These are phyloP conservation scores for Wasmannia auropunctata DNA, from an alignment of 1,140 invertebrate species.

Conservation along the genomic window DNA sequence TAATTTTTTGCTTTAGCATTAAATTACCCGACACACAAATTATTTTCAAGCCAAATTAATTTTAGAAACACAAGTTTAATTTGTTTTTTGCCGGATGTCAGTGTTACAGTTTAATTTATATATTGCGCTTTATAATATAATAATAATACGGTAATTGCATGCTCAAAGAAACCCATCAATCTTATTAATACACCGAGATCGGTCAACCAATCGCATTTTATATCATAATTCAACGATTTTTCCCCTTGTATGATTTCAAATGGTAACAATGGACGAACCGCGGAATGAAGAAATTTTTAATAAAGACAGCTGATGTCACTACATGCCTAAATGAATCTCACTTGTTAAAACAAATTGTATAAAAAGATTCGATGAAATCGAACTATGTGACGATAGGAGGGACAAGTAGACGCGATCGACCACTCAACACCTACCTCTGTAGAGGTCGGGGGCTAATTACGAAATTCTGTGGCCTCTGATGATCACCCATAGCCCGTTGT, in stretches of 20 bases:
- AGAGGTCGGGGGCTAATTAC: constrained; percentile 60
- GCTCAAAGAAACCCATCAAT: constrained; percentile 26
- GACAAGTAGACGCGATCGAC: constrained; percentile 61
- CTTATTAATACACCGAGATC: not conserved
- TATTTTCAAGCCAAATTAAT: constrained; percentile 21
- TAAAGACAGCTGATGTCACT: constrained; percentile 1
- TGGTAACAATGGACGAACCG: not conserved
- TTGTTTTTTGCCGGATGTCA: not conserved
- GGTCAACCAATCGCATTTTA: not conserved
- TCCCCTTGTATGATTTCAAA: not conserved
- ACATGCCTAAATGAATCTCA: constrained; percentile 16
- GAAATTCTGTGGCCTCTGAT: constrained; percentile 63
- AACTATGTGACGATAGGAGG: constrained; percentile 58
- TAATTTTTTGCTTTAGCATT: constrained; percentile 12
- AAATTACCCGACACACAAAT: not conserved
- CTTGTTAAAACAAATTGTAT: not conserved
- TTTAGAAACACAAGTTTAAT: constrained; percentile 16
- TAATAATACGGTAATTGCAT: constrained; percentile 18
- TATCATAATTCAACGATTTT: constrained; percentile 1
- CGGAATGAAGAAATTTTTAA: constrained; percentile 10
- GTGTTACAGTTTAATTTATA: not conserved
- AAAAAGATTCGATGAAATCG: constrained; percentile 61
- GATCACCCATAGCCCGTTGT: constrained; percentile 57
- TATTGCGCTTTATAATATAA: constrained; percentile 1
- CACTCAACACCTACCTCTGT: constrained; percentile 61